Evolutionary conservation across 1,140 invertebrate genomes (phyloP).

Genomic region (Periplaneta americana): DNA sequence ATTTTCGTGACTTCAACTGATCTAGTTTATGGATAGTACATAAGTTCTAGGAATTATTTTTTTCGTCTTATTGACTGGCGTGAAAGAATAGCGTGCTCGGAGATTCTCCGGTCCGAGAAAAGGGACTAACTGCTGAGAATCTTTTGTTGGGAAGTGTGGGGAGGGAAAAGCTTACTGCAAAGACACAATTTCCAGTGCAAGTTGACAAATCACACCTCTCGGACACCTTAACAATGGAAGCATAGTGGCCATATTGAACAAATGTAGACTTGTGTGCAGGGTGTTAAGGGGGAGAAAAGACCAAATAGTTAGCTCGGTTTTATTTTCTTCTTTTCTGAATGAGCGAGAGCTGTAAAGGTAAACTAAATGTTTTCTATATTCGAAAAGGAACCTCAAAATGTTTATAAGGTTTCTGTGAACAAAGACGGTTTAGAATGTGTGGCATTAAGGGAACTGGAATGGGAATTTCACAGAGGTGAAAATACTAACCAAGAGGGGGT

Average conservation of each 20-base stretch:
- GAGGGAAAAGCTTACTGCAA: background rate
- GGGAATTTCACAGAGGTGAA: background rate
- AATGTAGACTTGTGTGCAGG: no score
- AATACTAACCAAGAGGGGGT: no score
- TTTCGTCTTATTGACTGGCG: no score
- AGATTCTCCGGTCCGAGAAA: no score
- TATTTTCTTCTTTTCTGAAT: background rate
- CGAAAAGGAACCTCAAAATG: background rate
- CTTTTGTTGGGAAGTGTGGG: background rate
- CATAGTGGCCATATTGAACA: background rate
- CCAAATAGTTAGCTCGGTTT: background rate
- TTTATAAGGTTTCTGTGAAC: background rate
- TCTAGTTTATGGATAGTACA: no score
- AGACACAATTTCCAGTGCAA: background rate
- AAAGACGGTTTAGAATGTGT: background rate
- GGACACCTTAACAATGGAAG: background rate
- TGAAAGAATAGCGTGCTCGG: no score
- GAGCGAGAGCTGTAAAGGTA: background rate
- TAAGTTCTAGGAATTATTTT: background rate
- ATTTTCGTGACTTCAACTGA: no score
- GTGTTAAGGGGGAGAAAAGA: background rate
- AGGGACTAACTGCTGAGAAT: background rate
- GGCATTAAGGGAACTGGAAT: no score
- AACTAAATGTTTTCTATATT: background rate
- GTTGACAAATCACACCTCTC: background rate